Evolutionary conservation across 2,113 vertebrate species (phyloP).

Genomic region (Dascyllus trimaculatus): DNA sequence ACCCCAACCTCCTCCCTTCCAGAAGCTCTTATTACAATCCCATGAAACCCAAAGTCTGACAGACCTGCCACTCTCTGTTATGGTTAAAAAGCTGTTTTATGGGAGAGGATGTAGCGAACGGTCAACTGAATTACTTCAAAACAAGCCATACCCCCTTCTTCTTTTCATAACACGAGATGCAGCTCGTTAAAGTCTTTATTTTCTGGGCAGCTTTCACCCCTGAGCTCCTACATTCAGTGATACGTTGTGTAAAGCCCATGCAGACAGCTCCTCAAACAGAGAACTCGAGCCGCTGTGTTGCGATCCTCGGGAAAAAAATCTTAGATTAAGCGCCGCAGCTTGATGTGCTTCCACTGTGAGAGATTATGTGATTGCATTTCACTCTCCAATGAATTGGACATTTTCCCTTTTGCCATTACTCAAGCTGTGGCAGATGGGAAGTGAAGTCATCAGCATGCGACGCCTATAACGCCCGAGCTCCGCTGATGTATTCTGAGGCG

Average conservation of each 20-base stretch:
- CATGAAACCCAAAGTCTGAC: background rate
- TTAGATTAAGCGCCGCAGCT: constrained; percentile 41
- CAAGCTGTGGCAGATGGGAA: constrained; percentile 68
- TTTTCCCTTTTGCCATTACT: constrained; percentile 61
- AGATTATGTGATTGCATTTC: constrained; percentile 69
- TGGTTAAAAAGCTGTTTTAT: background rate
- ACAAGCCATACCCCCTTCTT: background rate
- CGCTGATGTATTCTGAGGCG: constrained; percentile 62
- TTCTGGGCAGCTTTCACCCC: background rate
- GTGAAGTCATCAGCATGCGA: constrained; percentile 77
- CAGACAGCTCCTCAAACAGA: constrained; percentile 23
- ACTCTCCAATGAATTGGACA: constrained; percentile 66
- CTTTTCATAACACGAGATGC: background rate
- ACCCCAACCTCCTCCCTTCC: no score
- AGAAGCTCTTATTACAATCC: background rate
- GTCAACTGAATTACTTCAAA: constrained; percentile 5
- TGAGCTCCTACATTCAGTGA: background rate
- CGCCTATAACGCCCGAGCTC: constrained; percentile 42
- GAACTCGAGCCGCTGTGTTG: background rate
- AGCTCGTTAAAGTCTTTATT: background rate
- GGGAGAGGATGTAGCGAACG: background rate
- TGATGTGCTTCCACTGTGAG: constrained; percentile 52
- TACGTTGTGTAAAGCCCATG: constrained; percentile 1
- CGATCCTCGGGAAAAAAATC: constrained; percentile 35
- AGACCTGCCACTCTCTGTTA: background rate